Conservation (phyloP, 1,140 invertebrate species). For the Patella vulgata region DNA sequence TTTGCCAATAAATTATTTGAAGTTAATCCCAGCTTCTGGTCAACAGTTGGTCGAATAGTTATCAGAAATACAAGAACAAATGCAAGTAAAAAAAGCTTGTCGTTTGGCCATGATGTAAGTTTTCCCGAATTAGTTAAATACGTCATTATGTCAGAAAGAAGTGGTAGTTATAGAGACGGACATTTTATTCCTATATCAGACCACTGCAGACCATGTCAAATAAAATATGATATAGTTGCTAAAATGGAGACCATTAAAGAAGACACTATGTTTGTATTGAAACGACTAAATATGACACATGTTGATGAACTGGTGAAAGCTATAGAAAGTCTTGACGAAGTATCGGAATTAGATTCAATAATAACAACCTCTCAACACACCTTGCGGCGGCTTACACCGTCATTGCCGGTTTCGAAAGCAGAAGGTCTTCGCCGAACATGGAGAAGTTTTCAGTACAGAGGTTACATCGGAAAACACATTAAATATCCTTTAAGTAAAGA, state of each 20-base stretch:
- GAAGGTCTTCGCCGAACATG: conserved; percentile 22
- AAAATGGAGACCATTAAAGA: conserved; percentile 39
- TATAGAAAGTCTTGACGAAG: conserved; percentile 26
- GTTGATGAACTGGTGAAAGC: conserved; percentile 17
- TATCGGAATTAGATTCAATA: conserved; percentile 18
- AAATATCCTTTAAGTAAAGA: not conserved
- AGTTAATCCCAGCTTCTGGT: conserved; percentile 28
- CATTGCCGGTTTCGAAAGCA: conserved; percentile 26
- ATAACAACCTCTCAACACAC: conserved; percentile 2
- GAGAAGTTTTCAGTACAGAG: conserved; percentile 29
- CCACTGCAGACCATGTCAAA: conserved; percentile 35
- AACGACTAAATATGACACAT: conserved; percentile 21
- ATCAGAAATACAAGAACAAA: not conserved
- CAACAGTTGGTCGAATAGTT: conserved; percentile 7
- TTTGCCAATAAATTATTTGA: conserved; percentile 35
- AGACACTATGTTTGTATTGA: conserved; percentile 27
- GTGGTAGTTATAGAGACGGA: conserved; percentile 8
- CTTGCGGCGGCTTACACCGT: conserved; percentile 12
- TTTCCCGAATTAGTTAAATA: conserved; percentile 44
- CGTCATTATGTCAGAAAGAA: conserved; percentile 20
- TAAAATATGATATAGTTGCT: conserved; percentile 39
- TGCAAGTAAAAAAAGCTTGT: conserved; percentile 9
- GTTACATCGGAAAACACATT: not conserved
- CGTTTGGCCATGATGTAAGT: no score
- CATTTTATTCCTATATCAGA: conserved; percentile 38